phyloP scores from a whole-genome alignment of 2,888 invertebrate species.

The Auanema freiburgensis region DNA sequence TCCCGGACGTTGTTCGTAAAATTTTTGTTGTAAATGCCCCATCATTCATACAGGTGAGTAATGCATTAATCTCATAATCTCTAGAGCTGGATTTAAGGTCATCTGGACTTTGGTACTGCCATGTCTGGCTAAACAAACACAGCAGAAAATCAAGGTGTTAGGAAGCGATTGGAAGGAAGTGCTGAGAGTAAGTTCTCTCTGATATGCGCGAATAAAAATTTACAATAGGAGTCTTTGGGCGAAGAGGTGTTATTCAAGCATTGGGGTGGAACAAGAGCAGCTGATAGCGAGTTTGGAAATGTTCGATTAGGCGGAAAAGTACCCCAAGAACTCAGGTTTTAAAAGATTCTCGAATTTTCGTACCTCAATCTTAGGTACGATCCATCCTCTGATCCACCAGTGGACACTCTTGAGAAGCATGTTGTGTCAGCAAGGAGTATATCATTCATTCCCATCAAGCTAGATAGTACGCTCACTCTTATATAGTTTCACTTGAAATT shows the following conservation, averaged over 20 bases:
- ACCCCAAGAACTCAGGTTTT: slow-evolving; percentile 41
- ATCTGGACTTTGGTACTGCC: slow-evolving; percentile 55
- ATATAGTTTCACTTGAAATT: no score
- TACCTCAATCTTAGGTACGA: slow-evolving; percentile 37
- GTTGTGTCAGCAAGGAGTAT: slow-evolving; percentile 45
- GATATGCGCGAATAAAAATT: neutral
- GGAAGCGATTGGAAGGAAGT: slow-evolving; percentile 56
- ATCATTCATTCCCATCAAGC: slow-evolving; percentile 43
- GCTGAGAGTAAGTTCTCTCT: slow-evolving; percentile 30
- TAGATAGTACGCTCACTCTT: slow-evolving; percentile 30
- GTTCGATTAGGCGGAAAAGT: slow-evolving; percentile 59
- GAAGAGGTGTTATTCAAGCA: slow-evolving; percentile 53
- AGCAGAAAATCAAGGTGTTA: slow-evolving; percentile 56
- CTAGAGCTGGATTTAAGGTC: slow-evolving; percentile 23
- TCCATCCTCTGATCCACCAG: slow-evolving; percentile 41
- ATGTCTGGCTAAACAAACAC: slow-evolving; percentile 54
- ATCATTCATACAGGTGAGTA: slow-evolving; percentile 46
- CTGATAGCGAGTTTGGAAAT: slow-evolving; percentile 49
- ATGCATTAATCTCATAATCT: neutral
- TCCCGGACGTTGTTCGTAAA: slow-evolving; percentile 58
- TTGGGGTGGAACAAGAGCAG: slow-evolving; percentile 54
- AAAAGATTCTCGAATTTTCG: neutral
- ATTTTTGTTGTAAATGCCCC: slow-evolving; percentile 56
- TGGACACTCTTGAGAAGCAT: slow-evolving; percentile 45
- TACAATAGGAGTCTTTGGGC: slow-evolving; percentile 46